phyloP scores from a whole-genome alignment of 2,113 vertebrate genomes.

The Thomomys bottae region DNA sequence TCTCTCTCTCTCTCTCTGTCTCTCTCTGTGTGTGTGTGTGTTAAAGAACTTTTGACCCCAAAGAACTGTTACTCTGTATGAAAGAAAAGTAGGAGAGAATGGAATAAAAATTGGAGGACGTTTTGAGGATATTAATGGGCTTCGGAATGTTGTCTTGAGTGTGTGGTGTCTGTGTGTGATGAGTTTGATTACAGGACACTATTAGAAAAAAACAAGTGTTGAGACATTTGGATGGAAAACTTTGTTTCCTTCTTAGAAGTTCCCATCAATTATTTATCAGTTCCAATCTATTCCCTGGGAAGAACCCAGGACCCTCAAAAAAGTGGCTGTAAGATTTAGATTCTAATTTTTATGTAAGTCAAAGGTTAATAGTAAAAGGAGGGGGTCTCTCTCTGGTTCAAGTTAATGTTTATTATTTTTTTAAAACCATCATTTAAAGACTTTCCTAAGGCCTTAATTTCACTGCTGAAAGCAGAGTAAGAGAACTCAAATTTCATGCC shows the following conservation, averaged over 20 bases:
- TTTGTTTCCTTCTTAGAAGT: conserved; percentile 41
- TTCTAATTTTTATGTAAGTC: conserved; percentile 72
- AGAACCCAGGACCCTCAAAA: not conserved
- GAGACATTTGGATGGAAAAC: not conserved
- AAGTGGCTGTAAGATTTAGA: conserved; percentile 7
- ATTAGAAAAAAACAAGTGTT: not conserved
- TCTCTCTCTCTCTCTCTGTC: too few relatives aligned
- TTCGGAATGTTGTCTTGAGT: conserved; percentile 5
- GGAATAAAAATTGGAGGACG: not conserved
- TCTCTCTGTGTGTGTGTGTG: too few relatives aligned
- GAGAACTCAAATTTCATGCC: conserved; percentile 85
- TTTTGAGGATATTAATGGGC: not conserved
- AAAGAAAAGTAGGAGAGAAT: not conserved
- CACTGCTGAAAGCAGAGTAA: conserved; percentile 82
- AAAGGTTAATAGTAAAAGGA: conserved; percentile 68
- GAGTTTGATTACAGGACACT: not conserved
- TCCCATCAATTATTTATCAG: not conserved
- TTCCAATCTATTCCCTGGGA: not conserved
- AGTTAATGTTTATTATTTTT: conserved; percentile 69
- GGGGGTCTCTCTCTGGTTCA: conserved; percentile 53
- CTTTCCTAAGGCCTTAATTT: conserved; percentile 83
- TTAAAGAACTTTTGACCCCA: conserved; percentile 64
- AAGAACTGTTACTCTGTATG: conserved; percentile 26
- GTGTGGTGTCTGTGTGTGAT: not conserved
- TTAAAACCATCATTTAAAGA: conserved; percentile 75